Percentiles rank a stretch among this genome's conserved stretches.
These are phyloP conservation scores for Oostethus manadensis DNA, from an alignment of 2,113 vertebrate genomes.

Conservation along the genomic window DNA sequence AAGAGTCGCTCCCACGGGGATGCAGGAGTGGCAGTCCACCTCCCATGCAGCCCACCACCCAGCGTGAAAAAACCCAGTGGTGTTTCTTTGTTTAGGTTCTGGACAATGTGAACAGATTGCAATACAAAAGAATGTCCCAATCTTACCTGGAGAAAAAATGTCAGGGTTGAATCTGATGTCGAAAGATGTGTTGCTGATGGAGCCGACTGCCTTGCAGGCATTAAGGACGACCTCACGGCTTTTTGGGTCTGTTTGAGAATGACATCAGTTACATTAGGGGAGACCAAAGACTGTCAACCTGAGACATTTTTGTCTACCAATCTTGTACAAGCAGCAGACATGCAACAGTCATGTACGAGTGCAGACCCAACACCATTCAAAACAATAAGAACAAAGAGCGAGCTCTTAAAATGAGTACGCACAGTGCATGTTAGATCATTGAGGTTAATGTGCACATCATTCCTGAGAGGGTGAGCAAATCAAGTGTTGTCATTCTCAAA, in stretches of 20 bases:
- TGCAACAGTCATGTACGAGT: background rate
- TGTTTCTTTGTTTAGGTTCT: too few species aligned
- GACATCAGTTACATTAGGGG: slow-evolving; percentile 1
- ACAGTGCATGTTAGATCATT: slow-evolving; percentile 2
- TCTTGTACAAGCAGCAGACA: background rate
- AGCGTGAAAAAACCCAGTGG: too few species aligned
- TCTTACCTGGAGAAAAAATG: slow-evolving; percentile 92
- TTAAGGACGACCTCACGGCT: slow-evolving; percentile 92
- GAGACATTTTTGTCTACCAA: background rate
- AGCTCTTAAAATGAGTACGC: background rate
- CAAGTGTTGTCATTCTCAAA: slow-evolving; percentile 13
- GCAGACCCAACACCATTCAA: slow-evolving; percentile 13
- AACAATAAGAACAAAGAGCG: background rate
- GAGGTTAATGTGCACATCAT: slow-evolving; percentile 25
- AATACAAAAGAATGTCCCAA: too few species aligned
- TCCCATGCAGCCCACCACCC: too few species aligned
- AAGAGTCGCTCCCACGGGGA: too few species aligned
- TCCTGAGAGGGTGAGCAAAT: background rate
- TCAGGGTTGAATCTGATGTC: slow-evolving; percentile 98
- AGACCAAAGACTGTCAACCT: background rate
- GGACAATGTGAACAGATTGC: too few species aligned
- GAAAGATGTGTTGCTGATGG: slow-evolving; percentile 88
- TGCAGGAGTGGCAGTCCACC: too few species aligned
- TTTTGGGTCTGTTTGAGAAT: slow-evolving; percentile 78
- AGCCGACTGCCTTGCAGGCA: slow-evolving; percentile 92